Evolutionary conservation across 2,888 invertebrate species (phyloP), one percentile per base, ranked within the genome.

Genomic region (Pammene fasciana): DNA sequence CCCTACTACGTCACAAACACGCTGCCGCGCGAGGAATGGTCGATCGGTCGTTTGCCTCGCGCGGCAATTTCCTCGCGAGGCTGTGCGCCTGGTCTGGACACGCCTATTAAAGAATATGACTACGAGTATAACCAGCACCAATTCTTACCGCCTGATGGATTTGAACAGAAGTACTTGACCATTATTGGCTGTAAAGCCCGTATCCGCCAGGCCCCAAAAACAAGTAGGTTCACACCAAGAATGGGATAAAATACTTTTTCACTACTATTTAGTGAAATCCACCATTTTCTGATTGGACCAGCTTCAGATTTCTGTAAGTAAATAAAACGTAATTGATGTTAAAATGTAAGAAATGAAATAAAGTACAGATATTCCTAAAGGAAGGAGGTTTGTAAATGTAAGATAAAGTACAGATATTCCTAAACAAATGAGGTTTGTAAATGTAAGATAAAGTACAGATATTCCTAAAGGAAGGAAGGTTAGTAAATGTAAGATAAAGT

Each of bases 141-240:
- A 26, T 26, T 11, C 43, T 43, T 90, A 96, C 96, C 94, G 76
- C 96, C 95, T 18, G 94, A 94, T 48, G 98, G 97, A 87, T 96
- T 96, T 65, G 96, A 95, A 80, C 95, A 95, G 89, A 99, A 99
- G 88, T 97, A 98, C 82, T 94, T 95, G 59, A 96, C 83, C 97
- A 99, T 97, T 16, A 93, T 86, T 2, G 94, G 94, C 68, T 96
- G 95, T 38, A 96, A 84, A 13, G 93, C 79, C 10, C 96, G 97
- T 5, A 97, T 86, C 73, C 96, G 93, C 98, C 98, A 99, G 60
- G 96, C 94, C 0, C 94, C 88, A 87, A 97, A 98, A 0, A 98
- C 97, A 18, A 96, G 75, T 0, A 95, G 83, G 90, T 99, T 99
- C 8, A 95, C 82, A 9, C 95, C 94, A 80, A 96, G 95, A 76